Evolutionary conservation across 2,888 invertebrate genomes (phyloP).

Genomic region (Odontothrips loti): DNA sequence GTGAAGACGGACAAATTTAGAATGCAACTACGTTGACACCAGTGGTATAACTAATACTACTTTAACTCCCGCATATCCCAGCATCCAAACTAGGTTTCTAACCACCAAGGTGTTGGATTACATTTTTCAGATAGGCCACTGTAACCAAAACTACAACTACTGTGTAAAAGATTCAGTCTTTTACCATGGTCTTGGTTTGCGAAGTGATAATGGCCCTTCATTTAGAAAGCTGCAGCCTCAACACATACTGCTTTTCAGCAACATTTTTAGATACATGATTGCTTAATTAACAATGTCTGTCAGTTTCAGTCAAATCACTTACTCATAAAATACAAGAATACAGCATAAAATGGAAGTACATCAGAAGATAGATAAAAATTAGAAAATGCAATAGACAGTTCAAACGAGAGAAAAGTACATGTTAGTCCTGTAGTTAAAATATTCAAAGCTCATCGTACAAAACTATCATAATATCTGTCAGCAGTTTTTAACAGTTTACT

Average conservation of each 20-base stretch:
- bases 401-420: not conserved
- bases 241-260: not conserved
- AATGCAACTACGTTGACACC: too few species aligned
- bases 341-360: not conserved
- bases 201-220: not conserved
- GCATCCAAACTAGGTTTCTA: too few species aligned
- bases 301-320: not conserved
- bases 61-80: too few species aligned
- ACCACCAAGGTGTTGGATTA: too few species aligned
- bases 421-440: not conserved
- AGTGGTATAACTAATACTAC: too few species aligned
- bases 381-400: not conserved
- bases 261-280: not conserved
- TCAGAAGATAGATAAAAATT: not conserved
- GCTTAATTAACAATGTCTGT: not conserved
- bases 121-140: too few species aligned
- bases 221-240: not conserved
- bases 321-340: not conserved
- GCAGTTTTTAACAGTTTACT: not conserved
- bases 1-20: too few species aligned
- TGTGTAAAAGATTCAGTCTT: slow-evolving; percentile 6
- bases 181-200: not conserved
- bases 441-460: not conserved
- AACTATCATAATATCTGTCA: not conserved
- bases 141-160: not conserved